Evolutionary conservation across 2,113 vertebrate genomes (phyloP).

Genomic region (Setophaga kirtlandii): DNA sequence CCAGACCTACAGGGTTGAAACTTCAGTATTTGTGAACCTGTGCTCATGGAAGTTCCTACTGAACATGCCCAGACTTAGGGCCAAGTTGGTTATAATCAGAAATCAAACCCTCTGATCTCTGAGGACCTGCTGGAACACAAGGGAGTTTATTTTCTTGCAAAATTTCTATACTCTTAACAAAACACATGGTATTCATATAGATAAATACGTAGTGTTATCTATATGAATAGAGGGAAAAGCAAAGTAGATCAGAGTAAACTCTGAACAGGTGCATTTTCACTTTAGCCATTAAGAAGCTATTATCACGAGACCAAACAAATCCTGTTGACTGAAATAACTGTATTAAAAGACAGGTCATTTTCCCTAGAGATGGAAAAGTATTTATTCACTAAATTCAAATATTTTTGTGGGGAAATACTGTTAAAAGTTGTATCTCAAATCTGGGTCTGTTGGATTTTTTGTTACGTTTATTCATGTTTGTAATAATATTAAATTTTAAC

Average conservation of each 20-base stretch:
- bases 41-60: background rate
- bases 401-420: background rate
- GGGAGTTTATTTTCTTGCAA: background rate
- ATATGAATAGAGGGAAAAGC: background rate
- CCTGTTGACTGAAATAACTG: background rate
- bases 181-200: background rate
- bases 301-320: background rate
- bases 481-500: background rate
- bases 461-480: background rate
- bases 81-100: background rate
- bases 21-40: background rate
- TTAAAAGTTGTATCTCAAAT: background rate
- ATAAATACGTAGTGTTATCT: background rate
- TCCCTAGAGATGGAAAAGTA: background rate
- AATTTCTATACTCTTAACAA: background rate
- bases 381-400: background rate
- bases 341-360: background rate
- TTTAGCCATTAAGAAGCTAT: background rate
- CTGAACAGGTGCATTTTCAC: background rate
- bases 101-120: background rate
- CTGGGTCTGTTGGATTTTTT: background rate
- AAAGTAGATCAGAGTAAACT: background rate
- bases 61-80: background rate
- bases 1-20: background rate
- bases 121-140: background rate